These are phyloP conservation scores for Odocoileus virginianus DNA, from an alignment of 2,113 vertebrate species.

Conservation along the genomic window DNA sequence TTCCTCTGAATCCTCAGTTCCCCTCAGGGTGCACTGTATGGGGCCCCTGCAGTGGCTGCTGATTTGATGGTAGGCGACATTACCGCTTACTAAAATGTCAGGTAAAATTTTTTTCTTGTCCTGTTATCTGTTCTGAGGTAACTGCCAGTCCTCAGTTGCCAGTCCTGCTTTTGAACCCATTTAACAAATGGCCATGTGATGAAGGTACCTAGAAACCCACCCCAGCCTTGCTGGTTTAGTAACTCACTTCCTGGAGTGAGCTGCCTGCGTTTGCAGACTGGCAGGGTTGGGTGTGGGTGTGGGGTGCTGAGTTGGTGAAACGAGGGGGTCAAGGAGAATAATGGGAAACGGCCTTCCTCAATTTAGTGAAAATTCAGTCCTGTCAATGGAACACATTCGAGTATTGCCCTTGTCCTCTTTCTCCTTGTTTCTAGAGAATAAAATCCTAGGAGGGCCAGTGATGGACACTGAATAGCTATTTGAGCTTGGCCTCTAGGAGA, in stretches of 20 bases:
- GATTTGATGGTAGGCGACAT: background rate
- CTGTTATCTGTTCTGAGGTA: background rate
- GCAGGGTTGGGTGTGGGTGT: background rate
- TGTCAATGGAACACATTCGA: rapidly evolving
- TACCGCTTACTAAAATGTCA: background rate
- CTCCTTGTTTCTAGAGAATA: background rate
- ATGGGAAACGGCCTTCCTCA: background rate
- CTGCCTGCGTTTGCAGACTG: background rate
- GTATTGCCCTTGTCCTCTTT: background rate
- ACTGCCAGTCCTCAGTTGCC: background rate
- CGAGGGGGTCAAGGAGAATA: background rate
- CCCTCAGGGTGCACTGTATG: background rate
- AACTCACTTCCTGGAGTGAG: background rate
- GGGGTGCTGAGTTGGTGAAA: background rate
- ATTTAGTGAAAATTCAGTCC: rapidly evolving
- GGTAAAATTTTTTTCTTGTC: background rate
- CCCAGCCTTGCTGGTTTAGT: background rate
- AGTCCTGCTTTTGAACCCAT: rapidly evolving
- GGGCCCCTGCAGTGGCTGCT: background rate
- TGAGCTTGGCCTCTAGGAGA: background rate
- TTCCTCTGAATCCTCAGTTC: background rate
- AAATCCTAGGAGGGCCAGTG: background rate
- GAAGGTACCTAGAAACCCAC: background rate
- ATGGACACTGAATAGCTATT: background rate
- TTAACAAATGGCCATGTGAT: background rate